Percentiles rank a stretch among this genome's conserved stretches.
Evolutionary conservation across 1,140 invertebrate species (phyloP).

Genomic region (Cherax destructor): DNA sequence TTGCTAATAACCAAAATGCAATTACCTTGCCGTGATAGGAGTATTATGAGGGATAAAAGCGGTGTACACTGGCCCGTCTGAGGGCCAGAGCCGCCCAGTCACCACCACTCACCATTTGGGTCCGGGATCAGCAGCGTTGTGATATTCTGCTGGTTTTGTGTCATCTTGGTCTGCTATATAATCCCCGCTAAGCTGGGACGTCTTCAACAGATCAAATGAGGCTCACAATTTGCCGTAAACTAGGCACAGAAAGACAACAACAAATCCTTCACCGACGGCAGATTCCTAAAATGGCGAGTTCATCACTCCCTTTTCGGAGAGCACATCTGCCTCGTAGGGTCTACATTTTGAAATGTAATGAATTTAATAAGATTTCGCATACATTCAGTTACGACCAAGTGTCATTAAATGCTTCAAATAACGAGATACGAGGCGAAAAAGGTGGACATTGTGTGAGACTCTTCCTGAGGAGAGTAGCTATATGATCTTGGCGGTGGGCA

Average conservation of each 20-base stretch:
- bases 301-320: slow-evolving; percentile 55
- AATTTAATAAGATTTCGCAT: slow-evolving; percentile 17
- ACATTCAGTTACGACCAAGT: slow-evolving; percentile 30
- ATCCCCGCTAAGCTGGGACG: not conserved
- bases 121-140: slow-evolving; percentile 68
- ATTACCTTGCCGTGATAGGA: not conserved
- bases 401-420: slow-evolving; percentile 1
- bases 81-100: not conserved
- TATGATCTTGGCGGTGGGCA: slow-evolving; percentile 66
- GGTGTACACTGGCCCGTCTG: not conserved
- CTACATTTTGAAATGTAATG: slow-evolving; percentile 31
- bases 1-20: not conserved
- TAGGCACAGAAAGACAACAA: slow-evolving; percentile 65
- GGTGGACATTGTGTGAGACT: slow-evolving; percentile 16
- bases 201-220: slow-evolving; percentile 2
- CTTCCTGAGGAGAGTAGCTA: slow-evolving; percentile 34
- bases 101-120: slow-evolving; percentile 67
- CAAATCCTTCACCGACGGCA: slow-evolving; percentile 53
- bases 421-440: not conserved
- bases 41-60: not conserved
- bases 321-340: slow-evolving; percentile 5
- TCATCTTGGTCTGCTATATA: slow-evolving; percentile 39
- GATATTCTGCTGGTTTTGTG: slow-evolving; percentile 70
- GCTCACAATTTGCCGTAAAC: slow-evolving; percentile 34
- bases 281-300: slow-evolving; percentile 67